Evolutionary conservation across 1,140 invertebrate species (phyloP).

Genomic region (Hermetia illucens): DNA sequence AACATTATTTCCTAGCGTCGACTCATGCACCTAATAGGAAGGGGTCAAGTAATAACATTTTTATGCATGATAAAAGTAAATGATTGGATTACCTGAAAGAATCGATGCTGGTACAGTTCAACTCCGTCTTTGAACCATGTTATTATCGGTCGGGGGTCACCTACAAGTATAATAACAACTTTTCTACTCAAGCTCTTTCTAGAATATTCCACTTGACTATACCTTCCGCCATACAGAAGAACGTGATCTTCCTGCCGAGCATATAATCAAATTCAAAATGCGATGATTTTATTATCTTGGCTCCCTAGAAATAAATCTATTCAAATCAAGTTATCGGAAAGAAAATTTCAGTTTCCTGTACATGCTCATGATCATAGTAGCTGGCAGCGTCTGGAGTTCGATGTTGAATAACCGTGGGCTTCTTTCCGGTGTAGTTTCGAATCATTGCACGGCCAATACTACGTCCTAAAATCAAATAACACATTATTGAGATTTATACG

Average conservation of each 20-base stretch:
- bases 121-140: slow-evolving; percentile 88
- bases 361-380: slow-evolving; percentile 61
- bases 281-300: slow-evolving; percentile 74
- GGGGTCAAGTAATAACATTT: background rate
- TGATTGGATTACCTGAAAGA: slow-evolving; percentile 57
- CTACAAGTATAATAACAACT: slow-evolving; percentile 7
- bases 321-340: background rate
- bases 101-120: slow-evolving; percentile 75
- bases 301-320: slow-evolving; percentile 45
- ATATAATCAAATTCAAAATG: slow-evolving; percentile 89
- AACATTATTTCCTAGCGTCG: slow-evolving; percentile 57
- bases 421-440: slow-evolving; percentile 25
- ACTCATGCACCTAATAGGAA: slow-evolving; percentile 63
- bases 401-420: slow-evolving; percentile 46
- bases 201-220: too few species aligned
- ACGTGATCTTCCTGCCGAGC: slow-evolving; percentile 81
- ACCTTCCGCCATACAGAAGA: slow-evolving; percentile 75
- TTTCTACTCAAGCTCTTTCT: background rate
- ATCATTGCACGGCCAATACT: slow-evolving; percentile 10
- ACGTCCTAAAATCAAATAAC: too few species aligned
- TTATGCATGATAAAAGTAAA: background rate
- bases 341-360: slow-evolving; percentile 29
- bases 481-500: too few species aligned
- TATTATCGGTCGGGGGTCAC: slow-evolving; percentile 65
- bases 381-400: slow-evolving; percentile 45